These are phyloP conservation scores for Agriotes lineatus DNA, from an alignment of 2,888 invertebrate species.

Conservation along the genomic window DNA sequence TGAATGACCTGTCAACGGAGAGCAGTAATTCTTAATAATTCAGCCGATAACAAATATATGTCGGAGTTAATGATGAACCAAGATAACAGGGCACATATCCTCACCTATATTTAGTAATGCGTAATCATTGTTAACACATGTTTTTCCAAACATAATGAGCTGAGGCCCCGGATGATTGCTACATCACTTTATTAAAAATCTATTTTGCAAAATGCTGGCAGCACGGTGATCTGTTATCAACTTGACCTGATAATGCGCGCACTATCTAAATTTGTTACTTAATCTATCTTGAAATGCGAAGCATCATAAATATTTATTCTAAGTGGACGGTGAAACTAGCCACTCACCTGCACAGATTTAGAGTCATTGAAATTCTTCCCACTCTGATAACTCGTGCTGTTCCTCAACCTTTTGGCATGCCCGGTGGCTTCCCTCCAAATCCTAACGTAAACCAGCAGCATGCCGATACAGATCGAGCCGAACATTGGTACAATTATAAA, in stretches of 20 bases:
- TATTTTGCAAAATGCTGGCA: background rate
- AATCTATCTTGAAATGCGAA: too few species aligned
- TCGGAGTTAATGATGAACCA: background rate
- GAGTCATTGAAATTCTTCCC: constrained; percentile 72
- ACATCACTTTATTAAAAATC: constrained; percentile 15
- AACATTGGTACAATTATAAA: constrained; percentile 78
- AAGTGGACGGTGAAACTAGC: background rate
- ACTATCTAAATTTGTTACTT: too few species aligned
- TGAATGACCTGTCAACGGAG: too few species aligned
- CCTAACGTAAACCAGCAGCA: constrained; percentile 81
- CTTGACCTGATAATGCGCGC: too few species aligned
- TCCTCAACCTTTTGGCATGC: constrained; percentile 77
- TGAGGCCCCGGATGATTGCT: background rate
- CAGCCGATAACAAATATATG: background rate
- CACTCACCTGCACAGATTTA: constrained; percentile 80
- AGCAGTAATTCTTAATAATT: background rate
- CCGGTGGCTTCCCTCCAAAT: constrained; percentile 84
- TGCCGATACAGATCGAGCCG: constrained; percentile 79
- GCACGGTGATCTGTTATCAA: too few species aligned
- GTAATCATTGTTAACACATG: constrained; percentile 12
- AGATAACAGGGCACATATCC: background rate
- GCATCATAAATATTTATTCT: background rate
- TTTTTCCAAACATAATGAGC: constrained; percentile 14
- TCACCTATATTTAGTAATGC: background rate
- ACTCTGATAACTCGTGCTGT: constrained; percentile 70